These are phyloP conservation scores for Zaprionus obscuricornis DNA, from an alignment of 2,888 invertebrate genomes.

Conservation along the genomic window DNA sequence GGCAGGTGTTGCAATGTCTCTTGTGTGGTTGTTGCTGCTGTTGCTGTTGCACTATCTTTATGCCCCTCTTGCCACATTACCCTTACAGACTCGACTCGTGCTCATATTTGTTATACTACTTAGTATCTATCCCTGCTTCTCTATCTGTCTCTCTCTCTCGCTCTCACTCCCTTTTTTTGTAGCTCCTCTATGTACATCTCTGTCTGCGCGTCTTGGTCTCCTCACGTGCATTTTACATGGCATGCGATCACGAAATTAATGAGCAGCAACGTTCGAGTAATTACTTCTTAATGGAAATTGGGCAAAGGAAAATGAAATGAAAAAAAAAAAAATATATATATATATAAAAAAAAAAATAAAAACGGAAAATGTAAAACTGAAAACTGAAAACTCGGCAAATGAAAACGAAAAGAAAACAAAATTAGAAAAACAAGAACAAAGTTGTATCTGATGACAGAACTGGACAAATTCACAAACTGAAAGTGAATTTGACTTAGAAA, in stretches of 20 bases:
- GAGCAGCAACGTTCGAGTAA: slow-evolving; percentile 76
- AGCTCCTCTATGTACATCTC: too few species aligned
- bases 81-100: slow-evolving; percentile 44
- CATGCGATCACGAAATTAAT: slow-evolving; percentile 79
- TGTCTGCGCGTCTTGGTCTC: too few species aligned
- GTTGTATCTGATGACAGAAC: too few species aligned
- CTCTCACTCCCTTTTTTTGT: too few species aligned
- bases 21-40: too few species aligned
- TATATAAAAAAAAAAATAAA: slow-evolving; percentile 38
- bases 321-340: too few species aligned
- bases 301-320: slow-evolving; percentile 37
- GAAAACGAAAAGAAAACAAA: slow-evolving; percentile 30
- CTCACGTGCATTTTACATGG: slow-evolving; percentile 59
- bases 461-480: too few species aligned
- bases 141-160: not conserved
- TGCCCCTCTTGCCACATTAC: not conserved
- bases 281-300: slow-evolving; percentile 79
- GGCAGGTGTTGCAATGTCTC: slow-evolving; percentile 55
- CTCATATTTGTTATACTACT: slow-evolving; percentile 37
- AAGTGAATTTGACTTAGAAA: slow-evolving; percentile 33
- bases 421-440: too few species aligned
- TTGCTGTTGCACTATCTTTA: slow-evolving; percentile 64
- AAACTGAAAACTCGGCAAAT: slow-evolving; percentile 18
- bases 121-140: slow-evolving; percentile 1
- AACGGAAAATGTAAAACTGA: slow-evolving; percentile 23